Evolutionary conservation across 92 coral and sea anemone species (phyloP).

Genomic region (Ricordea florida): DNA sequence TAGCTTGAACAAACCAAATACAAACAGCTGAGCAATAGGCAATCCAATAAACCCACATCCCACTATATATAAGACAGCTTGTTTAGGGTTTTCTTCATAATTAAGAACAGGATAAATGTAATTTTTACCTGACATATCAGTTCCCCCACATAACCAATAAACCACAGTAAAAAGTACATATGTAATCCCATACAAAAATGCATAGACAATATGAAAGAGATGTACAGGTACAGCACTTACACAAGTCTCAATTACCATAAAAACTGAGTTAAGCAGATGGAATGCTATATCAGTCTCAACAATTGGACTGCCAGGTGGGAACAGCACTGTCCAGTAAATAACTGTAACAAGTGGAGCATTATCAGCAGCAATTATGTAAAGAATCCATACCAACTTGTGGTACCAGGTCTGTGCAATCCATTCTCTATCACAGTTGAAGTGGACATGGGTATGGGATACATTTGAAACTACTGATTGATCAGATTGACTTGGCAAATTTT

Average conservation of each 20-base stretch:
- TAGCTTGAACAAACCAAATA: constrained; percentile 54
- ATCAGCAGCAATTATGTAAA: constrained; percentile 64
- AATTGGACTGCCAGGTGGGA: constrained; percentile 16
- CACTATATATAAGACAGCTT: background rate
- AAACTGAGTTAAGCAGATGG: constrained; percentile 68
- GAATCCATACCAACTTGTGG: constrained; percentile 75
- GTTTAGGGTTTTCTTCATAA: background rate
- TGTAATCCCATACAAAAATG: constrained; percentile 41
- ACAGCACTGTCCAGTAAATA: constrained; percentile 64
- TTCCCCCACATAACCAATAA: constrained; percentile 72
- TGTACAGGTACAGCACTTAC: constrained; percentile 70
- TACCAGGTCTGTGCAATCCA: constrained; percentile 62
- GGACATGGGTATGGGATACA: no score
- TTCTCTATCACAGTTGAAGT: no score
- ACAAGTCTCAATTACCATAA: constrained; percentile 59
- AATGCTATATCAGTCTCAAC: constrained; percentile 53
- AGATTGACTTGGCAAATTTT: no score
- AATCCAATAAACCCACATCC: constrained; percentile 22
- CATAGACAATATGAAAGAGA: constrained; percentile 67
- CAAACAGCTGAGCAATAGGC: constrained; percentile 39
- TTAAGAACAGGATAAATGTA: constrained; percentile 58
- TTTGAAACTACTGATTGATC: no score
- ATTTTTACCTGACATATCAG: constrained; percentile 34
- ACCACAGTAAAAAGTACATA: constrained; percentile 62
- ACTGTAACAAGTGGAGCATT: constrained; percentile 54